Evolutionary conservation across 2,113 vertebrate genomes (phyloP), one percentile per base, ranked within the genome.

Genomic region (Galeopterus variegatus): DNA sequence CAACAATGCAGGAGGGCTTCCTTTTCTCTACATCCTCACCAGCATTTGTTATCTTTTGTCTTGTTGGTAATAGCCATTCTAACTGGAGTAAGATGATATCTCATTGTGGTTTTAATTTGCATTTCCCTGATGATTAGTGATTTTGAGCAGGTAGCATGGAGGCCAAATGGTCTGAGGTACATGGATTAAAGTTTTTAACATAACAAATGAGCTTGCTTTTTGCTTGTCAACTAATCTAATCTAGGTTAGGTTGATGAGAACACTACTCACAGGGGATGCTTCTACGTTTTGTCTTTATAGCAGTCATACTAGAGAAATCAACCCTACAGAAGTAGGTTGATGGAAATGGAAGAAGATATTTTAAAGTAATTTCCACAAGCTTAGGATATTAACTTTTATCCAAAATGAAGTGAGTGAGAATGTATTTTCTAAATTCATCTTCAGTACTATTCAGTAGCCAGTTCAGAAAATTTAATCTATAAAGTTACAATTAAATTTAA

Each of bases 401-500:
- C 56, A 65, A 93, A 96, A 80, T 77, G 31, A 85, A 91, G 41
- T 70, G 64, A 50, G 33, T 65, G 50, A 91, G 82, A 81, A 82
- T 73, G 14, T 70, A 58, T 79, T 83, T 97, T 93, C 73, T 75
- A 73, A 94, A 90, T 83, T 85, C 52, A 70, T 84, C 86, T 91
- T 75, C 56, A 50, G 24, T 76, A 70, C 54, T 4, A 67, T 77
- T 96, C 73, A 72, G 56, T 36, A 84, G 73, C 15, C 56, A 73
- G 60, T 94, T 87, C 54, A 48, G 56, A 77, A 95, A 96, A 28
- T 41, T 73, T 94, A 45, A 95, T 52, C 31, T 89, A 50, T 65
- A 33, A 92, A 80, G 80, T 89, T 83, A 91, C 17, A 97, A 86
- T 77, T 72, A 91, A 70, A 81, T 81, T 75, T 81, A 80, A 90